A percentile compares a stretch with the other conserved stretches of the same genome.
Evolutionary conservation across 2,888 invertebrate species (phyloP).

Genomic region (Parochlus steinenii): DNA sequence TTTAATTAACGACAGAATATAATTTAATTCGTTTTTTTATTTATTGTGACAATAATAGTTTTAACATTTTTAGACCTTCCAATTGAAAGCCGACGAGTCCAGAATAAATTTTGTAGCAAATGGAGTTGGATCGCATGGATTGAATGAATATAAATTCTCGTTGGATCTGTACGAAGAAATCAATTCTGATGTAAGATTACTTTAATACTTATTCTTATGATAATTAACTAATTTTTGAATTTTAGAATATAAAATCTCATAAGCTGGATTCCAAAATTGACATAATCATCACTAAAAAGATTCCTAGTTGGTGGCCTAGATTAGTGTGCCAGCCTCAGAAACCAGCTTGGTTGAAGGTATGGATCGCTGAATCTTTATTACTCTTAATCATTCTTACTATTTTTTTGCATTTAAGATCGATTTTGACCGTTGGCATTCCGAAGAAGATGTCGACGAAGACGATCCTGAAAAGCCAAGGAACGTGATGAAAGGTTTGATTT

Average conservation of each 20-base stretch:
- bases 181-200: slow-evolving; percentile 38
- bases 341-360: slow-evolving; percentile 72
- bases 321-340: slow-evolving; percentile 46
- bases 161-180: slow-evolving; percentile 52
- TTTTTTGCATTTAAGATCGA: slow-evolving; percentile 53
- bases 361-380: neutral
- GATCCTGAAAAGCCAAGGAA: slow-evolving; percentile 52
- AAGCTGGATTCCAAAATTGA: slow-evolving; percentile 10
- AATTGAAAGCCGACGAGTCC: slow-evolving; percentile 32
- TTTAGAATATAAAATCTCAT: slow-evolving; percentile 4
- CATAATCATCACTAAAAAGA: slow-evolving; percentile 2
- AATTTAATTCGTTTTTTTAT: no score
- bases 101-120: slow-evolving; percentile 50
- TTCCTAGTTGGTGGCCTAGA: slow-evolving; percentile 3
- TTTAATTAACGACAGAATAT: no score
- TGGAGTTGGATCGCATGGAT: slow-evolving; percentile 66
- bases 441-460: slow-evolving; percentile 51
- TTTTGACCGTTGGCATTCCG: slow-evolving; percentile 78
- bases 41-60: slow-evolving; percentile 4
- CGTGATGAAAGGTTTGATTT: slow-evolving; percentile 52
- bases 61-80: slow-evolving; percentile 14
- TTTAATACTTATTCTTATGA: no score
- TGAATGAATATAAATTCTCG: slow-evolving; percentile 56
- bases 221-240: no score
- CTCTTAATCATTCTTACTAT: neutral